Conservation (phyloP, 2,888 invertebrate species). For the Nomada ferruginata region DNA sequence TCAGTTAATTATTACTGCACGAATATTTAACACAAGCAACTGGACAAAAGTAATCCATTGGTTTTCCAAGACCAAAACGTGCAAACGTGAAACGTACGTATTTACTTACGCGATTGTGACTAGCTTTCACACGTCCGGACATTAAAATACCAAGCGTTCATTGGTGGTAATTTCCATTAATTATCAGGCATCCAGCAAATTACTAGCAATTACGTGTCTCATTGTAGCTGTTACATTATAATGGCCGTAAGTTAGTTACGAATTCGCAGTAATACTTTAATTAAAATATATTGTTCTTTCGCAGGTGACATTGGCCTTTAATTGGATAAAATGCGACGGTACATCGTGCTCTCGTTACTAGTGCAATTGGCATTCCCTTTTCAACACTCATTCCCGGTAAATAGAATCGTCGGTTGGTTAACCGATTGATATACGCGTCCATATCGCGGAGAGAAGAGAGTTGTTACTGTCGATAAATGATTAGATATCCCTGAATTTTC, state of each 20-base stretch:
- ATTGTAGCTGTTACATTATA: not conserved
- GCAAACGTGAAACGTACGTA: not conserved
- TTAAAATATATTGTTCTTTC: slow-evolving; percentile 5
- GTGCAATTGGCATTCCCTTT: slow-evolving; percentile 39
- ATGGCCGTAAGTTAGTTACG: not conserved
- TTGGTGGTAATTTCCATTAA: not conserved
- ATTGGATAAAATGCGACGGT: slow-evolving; percentile 54
- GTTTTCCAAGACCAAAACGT: not conserved
- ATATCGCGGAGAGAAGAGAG: too few species aligned
- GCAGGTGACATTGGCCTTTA: slow-evolving; percentile 59
- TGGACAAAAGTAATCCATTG: not conserved
- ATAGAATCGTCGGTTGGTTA: not conserved
- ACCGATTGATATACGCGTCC: not conserved
- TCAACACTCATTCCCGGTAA: slow-evolving; percentile 47
- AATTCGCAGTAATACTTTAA: not conserved
- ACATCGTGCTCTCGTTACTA: slow-evolving; percentile 48
- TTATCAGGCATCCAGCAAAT: not conserved
- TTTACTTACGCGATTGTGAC: not conserved
- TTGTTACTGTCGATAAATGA: too few species aligned
- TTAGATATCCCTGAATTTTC: too few species aligned
- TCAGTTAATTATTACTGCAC: not conserved
- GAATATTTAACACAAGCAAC: not conserved
- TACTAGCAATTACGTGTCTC: slow-evolving; percentile 1
- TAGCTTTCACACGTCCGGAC: not conserved
- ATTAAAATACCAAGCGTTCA: not conserved